These are phyloP conservation scores for Pandemis corylana DNA, from an alignment of 2,888 invertebrate species.

Conservation along the genomic window DNA sequence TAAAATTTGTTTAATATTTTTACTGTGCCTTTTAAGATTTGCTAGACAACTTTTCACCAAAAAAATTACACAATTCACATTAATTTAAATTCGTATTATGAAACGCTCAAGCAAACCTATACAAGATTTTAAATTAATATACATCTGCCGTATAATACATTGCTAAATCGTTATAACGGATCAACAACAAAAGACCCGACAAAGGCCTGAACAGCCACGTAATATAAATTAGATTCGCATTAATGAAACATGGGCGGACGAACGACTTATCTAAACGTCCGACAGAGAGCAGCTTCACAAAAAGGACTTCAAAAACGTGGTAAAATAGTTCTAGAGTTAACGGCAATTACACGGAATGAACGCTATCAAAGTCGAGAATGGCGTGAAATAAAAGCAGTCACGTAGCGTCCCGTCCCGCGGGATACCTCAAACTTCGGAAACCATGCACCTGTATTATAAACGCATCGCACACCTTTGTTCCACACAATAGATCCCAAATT, in stretches of 20 bases:
- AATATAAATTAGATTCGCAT: constrained; percentile 78
- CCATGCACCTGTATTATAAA: constrained; percentile 82
- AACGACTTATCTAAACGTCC: constrained; percentile 64
- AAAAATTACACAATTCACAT: not conserved
- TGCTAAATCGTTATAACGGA: constrained; percentile 61
- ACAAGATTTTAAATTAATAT: constrained; percentile 53
- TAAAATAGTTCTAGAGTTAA: constrained; percentile 77
- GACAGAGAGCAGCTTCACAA: constrained; percentile 62
- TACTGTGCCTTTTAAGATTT: not conserved
- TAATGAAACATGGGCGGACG: constrained; percentile 77
- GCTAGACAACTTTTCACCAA: not conserved
- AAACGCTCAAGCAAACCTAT: constrained; percentile 8
- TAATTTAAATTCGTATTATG: constrained; percentile 2
- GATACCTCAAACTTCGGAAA: constrained; percentile 65
- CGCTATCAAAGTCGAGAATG: constrained; percentile 74
- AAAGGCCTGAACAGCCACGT: constrained; percentile 64
- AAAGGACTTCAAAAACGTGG: constrained; percentile 69
- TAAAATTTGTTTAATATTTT: constrained; percentile 9
- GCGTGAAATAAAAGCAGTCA: constrained; percentile 79
- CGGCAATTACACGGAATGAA: constrained; percentile 78
- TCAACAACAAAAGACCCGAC: constrained; percentile 67
- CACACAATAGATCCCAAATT: constrained; percentile 81
- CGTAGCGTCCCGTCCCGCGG: constrained; percentile 63
- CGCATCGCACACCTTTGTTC: constrained; percentile 80
- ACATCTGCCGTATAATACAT: constrained; percentile 62